These are phyloP conservation scores for Chlamydotis undulata DNA, from an alignment of 2,113 vertebrate genomes.

Conservation along the genomic window DNA sequence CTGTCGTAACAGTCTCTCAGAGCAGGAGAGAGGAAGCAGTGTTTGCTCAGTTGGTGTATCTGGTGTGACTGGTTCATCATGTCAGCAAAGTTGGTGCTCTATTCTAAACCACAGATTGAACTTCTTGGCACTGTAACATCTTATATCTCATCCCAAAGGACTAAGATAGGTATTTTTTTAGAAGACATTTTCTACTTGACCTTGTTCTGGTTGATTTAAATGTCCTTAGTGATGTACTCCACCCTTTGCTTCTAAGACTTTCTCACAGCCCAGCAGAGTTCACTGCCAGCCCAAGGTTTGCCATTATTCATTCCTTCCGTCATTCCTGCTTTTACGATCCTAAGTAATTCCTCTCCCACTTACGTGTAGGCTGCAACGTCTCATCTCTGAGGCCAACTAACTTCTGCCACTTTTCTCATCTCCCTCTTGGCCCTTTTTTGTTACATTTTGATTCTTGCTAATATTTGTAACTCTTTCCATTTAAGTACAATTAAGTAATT, in stretches of 20 bases:
- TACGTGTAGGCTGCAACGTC: not conserved
- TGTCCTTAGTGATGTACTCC: not conserved
- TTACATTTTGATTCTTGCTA: not conserved
- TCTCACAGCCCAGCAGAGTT: not conserved
- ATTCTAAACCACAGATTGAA: not conserved
- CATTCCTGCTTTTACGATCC: not conserved
- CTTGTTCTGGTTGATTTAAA: not conserved
- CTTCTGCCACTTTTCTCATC: not conserved
- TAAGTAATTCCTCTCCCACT: not conserved
- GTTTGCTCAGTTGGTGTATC: too few species aligned
- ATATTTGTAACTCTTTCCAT: constrained; percentile 3
- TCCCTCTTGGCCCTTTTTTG: not conserved
- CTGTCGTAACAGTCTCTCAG: too few species aligned
- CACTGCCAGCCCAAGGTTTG: not conserved
- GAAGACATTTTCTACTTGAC: not conserved
- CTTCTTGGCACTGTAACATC: not conserved
- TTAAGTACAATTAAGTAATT: not conserved
- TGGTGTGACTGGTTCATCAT: too few species aligned
- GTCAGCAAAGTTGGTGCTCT: not conserved
- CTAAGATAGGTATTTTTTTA: not conserved
- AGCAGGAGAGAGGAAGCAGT: too few species aligned
- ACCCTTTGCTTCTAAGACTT: not conserved
- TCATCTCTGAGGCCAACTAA: not conserved
- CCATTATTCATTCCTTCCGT: not conserved
- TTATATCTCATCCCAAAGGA: not conserved